phyloP scores from a whole-genome alignment of 2,113 vertebrate genomes.

The Meleagris gallopavo region DNA sequence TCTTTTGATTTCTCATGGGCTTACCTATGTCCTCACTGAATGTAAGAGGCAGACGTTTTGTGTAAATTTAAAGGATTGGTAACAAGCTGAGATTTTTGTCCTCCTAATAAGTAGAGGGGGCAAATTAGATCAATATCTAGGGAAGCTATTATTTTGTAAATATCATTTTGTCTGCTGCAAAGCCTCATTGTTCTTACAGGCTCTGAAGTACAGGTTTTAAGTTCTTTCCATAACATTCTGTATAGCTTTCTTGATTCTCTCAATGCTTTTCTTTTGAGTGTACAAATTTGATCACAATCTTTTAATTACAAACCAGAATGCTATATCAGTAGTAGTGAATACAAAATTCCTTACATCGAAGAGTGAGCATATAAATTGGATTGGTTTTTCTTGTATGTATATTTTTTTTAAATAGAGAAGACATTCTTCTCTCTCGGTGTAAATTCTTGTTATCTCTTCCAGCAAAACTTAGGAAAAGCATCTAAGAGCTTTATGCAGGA shows the following conservation, averaged over 20 bases:
- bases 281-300: conserved; percentile 11
- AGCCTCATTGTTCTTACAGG: neutral
- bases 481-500: neutral
- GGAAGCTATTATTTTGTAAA: neutral
- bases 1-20: neutral
- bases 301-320: neutral
- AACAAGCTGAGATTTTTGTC: neutral
- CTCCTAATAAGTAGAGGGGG: neutral
- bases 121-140: neutral
- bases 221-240: neutral
- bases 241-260: neutral
- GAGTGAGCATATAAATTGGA: neutral
- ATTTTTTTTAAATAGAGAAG: neutral
- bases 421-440: neutral
- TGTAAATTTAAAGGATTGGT: neutral
- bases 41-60: neutral
- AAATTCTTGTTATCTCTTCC: neutral
- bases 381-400: neutral
- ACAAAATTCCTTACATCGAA: neutral
- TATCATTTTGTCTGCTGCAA: neutral
- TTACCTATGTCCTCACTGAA: neutral
- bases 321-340: neutral
- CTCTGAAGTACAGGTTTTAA: neutral
- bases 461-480: neutral
- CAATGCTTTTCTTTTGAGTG: neutral